Evolutionary conservation across 2,888 invertebrate species (phyloP).

Genomic region (Drosophila nigritarsus): DNA sequence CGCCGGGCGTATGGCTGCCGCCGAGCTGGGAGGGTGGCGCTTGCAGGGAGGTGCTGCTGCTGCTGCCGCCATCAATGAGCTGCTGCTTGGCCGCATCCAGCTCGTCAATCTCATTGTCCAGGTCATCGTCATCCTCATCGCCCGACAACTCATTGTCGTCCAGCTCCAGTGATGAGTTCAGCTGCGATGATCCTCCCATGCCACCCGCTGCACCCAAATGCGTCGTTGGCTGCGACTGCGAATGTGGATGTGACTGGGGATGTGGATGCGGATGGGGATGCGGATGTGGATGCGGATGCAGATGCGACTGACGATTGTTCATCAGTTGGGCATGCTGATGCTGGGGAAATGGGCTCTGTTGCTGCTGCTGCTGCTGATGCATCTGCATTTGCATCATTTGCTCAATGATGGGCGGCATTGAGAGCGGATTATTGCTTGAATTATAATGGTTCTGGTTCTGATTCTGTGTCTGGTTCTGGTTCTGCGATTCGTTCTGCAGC

Average conservation of each 20-base stretch:
- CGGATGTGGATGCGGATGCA: slow-evolving; percentile 45
- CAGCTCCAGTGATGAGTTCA: slow-evolving; percentile 73
- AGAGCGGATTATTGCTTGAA: slow-evolving; percentile 75
- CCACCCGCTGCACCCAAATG: slow-evolving; percentile 30
- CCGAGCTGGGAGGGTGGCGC: slow-evolving; percentile 74
- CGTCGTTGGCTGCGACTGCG: slow-evolving; percentile 29
- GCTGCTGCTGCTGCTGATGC: slow-evolving; percentile 61
- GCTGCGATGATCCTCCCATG: slow-evolving; percentile 39
- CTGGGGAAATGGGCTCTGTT: slow-evolving; percentile 36
- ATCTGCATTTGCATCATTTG: slow-evolving; percentile 79
- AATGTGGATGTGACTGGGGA: slow-evolving; percentile 45
- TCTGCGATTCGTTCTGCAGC: slow-evolving; percentile 55
- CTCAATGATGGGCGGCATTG: slow-evolving; percentile 79
- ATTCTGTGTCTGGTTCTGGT: slow-evolving; percentile 49
- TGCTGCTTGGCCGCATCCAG: slow-evolving; percentile 81
- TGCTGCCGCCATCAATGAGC: slow-evolving; percentile 83
- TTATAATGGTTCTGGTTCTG: slow-evolving; percentile 74
- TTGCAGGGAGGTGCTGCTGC: slow-evolving; percentile 82
- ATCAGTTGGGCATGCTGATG: slow-evolving; percentile 55
- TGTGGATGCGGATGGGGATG: slow-evolving; percentile 46
- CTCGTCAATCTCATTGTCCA: slow-evolving; percentile 79
- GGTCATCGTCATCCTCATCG: slow-evolving; percentile 81
- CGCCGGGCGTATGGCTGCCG: slow-evolving; percentile 57
- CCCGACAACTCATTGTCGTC: slow-evolving; percentile 81
- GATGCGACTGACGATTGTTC: slow-evolving; percentile 41